Percentiles rank a stretch among this genome's conserved stretches.
These are phyloP conservation scores for Eucidaris tribuloides DNA, from an alignment of 35 echinoderm and acorn worm species.

Conservation along the genomic window DNA sequence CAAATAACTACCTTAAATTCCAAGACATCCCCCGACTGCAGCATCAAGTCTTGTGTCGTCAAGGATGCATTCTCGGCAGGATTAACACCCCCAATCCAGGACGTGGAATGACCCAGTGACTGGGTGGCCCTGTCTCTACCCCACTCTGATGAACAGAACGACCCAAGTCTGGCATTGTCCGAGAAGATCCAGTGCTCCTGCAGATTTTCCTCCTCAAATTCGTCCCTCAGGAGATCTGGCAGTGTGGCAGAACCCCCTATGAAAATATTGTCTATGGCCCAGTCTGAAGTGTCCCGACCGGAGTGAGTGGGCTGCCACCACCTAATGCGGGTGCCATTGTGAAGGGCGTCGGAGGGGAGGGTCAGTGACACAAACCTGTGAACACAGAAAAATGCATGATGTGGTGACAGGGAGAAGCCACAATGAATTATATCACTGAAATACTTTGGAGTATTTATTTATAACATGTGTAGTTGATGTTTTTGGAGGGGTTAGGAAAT, in stretches of 20 bases:
- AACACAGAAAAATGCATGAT: too few relatives aligned
- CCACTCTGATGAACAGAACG: constrained; percentile 30
- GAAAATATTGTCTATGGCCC: constrained; percentile 89
- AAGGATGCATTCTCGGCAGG: constrained; percentile 52
- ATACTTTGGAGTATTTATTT: too few relatives aligned
- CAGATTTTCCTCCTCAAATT: constrained; percentile 53
- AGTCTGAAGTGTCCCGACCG: constrained; percentile 67
- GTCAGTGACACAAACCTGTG: constrained; percentile 76
- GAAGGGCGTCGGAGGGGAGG: constrained; percentile 45
- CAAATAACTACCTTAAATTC: constrained; percentile 97
- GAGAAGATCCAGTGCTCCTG: constrained; percentile 66
- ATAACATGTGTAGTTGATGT: too few relatives aligned
- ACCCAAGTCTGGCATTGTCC: constrained; percentile 62
- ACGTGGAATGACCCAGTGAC: too few relatives aligned
- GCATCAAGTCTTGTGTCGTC: constrained; percentile 65
- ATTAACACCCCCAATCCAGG: constrained; percentile 58
- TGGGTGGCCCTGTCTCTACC: too few relatives aligned
- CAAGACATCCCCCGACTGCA: constrained; percentile 65
- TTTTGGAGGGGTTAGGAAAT: too few relatives aligned
- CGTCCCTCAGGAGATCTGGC: constrained; percentile 40
- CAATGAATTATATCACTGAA: too few relatives aligned
- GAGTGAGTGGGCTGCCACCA: constrained; percentile 88
- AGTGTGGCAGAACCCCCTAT: constrained; percentile 63
- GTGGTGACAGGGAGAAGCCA: too few relatives aligned
- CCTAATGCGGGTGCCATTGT: constrained; percentile 70